Base-by-base conservation (phyloP, 2,888 invertebrate genomes). In the Pteria penguin region DNA sequence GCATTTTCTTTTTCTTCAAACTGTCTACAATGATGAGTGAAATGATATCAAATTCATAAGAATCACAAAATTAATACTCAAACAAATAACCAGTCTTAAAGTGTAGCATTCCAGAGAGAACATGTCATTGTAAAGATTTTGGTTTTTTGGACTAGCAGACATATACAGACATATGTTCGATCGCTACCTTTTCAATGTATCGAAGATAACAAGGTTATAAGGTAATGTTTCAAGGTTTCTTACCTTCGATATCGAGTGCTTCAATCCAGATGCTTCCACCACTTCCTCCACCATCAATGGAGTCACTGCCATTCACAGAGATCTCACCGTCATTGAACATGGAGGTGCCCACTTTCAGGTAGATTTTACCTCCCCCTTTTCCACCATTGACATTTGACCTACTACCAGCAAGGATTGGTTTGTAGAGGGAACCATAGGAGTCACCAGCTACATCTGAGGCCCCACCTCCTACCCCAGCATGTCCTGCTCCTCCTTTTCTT, bases 241-340 rank as follows among this genome's bases (percentile, higher is more conserved):
- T 57, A 63, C 63, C 75, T 73, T 87, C 85, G 65, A 87, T 81
- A 33, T 71, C 58, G 22, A 75, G 80, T 0, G 83, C 65, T 33
- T 82, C 76, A 2, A 87, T 79, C 76, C 79, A 79, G 11, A 88
- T 82, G 75, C 86, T 87, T 5, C 88, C 88, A 11, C 87, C 88
- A 75, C 88, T 88, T 0, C 88, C 88, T n/a, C 84, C 87, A 24
- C 88, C 88, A 29, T 81, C 22, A 4, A 52, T n/a, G 29, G 79
- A 77, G 54, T 32, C 32, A 68, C 80, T 81, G 22, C 87, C 88
- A 79, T 85, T 78, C 4, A 83, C 87, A 14, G 83, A 75, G 4
- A 88, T 82, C 27, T 78, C 83, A 1, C 88, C 88, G 71, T 88
- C 88, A 74, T 84, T 83, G 22, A 84, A 82, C 4, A 87, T 70